These are phyloP conservation scores for Ammodytes dubius DNA, from an alignment of 2,113 vertebrate genomes.

Conservation along the genomic window DNA sequence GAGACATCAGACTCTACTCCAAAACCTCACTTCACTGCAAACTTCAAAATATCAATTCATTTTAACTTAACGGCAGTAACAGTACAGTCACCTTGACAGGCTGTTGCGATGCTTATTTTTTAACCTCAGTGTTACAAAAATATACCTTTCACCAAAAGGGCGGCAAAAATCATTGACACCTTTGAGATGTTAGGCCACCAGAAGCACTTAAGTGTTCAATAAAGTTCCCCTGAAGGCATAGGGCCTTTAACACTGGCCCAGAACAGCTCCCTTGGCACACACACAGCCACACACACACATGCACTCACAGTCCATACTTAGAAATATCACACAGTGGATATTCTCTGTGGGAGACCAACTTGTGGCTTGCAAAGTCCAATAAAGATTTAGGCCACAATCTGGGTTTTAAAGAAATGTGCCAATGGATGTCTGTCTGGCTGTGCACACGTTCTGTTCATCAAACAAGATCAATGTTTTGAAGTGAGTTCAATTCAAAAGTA, in stretches of 20 bases:
- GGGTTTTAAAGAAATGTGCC: neutral
- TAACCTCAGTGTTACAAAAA: neutral
- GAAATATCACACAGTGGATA: slow-evolving; percentile 13
- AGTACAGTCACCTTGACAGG: neutral
- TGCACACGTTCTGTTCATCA: neutral
- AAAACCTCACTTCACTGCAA: neutral
- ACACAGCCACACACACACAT: slow-evolving; percentile 20
- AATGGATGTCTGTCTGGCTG: neutral
- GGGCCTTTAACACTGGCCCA: slow-evolving; percentile 70
- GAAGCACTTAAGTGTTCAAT: slow-evolving; percentile 81
- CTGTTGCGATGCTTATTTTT: neutral
- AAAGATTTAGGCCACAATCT: slow-evolving; percentile 10
- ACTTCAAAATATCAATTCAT: slow-evolving; percentile 6
- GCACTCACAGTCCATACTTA: neutral
- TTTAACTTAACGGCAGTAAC: too few relatives aligned
- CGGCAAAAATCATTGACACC: slow-evolving; percentile 59
- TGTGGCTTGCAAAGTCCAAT: slow-evolving; percentile 13
- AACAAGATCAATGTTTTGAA: neutral
- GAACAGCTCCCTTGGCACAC: slow-evolving; percentile 60
- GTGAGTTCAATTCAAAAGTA: neutral
- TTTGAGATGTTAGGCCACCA: slow-evolving; percentile 62
- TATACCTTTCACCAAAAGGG: slow-evolving; percentile 41
- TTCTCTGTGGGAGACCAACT: slow-evolving; percentile 7
- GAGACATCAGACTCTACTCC: neutral
- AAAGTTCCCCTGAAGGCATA: slow-evolving; percentile 71